Base-by-base conservation (phyloP, 2,888 invertebrate species). In the Cantharis nigra region DNA sequence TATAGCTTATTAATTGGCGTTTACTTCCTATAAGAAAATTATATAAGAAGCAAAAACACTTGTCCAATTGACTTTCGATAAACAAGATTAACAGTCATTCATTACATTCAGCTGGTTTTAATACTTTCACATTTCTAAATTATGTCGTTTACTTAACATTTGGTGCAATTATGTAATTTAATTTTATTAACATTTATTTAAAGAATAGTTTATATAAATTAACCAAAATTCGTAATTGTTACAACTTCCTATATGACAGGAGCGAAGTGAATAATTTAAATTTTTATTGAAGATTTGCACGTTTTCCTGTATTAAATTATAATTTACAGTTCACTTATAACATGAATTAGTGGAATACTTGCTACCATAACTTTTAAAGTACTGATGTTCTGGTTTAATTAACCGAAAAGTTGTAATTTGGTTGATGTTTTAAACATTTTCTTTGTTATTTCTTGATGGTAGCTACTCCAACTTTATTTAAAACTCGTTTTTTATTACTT, bases 41-140 rank as follows among this genome's bases (percentile, higher is more conserved):
- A 67, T 14, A 67, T 67, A 67, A 67, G 65, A 67, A 23, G 65
- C 23, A 33, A 33, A 33, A 33, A 33, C 33, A 67, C 65, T 26
- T 67, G 65, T 67, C 26, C 26, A 67, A 67, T 67, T 26, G 18
- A 67, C 65, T 67, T 67, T 67, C 65, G 65, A 67, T 67, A 67
- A 67, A 67, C 65, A 23, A 23, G 65, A 67, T 67, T 20, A 23
- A 26, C 9, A 67, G 11, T 67, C 20, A 18, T 13, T 64, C 26
- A 67, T 67, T 23, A 67, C n/a, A n/a, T n/a, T 49, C 7, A 49
- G 13, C 49, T 49, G 49, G 49, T 49, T 49, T 49, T n/a, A 49
- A 14, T n/a, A 67, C 65, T 67, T 67, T 67, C 65, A 67, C 65
- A 67, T 67, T 67, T 67, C 65, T 67, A 16, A 67, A 18, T 20